These are phyloP conservation scores for Pollenia labialis DNA, from an alignment of 2,888 invertebrate genomes.

Conservation along the genomic window DNA sequence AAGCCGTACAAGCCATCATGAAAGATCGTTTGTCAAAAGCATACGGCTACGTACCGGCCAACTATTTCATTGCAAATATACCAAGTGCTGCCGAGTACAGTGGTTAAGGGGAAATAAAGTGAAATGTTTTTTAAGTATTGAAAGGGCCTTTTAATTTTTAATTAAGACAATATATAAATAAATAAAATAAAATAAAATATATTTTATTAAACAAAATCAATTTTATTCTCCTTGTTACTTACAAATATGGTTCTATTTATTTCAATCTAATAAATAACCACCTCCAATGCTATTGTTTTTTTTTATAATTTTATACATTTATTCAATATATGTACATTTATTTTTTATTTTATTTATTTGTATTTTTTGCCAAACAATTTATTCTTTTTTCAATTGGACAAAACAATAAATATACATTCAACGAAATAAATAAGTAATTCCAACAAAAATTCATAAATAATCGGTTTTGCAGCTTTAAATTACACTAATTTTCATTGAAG, in stretches of 20 bases:
- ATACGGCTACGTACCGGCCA: conserved; percentile 87
- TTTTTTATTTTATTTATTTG: not conserved
- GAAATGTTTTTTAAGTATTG: not conserved
- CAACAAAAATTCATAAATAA: conserved; percentile 33
- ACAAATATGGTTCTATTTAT: not conserved
- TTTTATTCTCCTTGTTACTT: not conserved
- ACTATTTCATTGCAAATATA: conserved; percentile 87
- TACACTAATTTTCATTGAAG: conserved; percentile 61
- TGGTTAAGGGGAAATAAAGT: not conserved
- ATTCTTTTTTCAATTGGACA: not conserved
- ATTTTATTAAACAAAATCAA: not conserved
- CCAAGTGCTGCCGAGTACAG: conserved; percentile 59
- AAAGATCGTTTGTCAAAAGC: conserved; percentile 86
- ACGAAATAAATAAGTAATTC: conserved; percentile 12
- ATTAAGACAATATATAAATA: not conserved
- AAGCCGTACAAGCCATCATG: conserved; percentile 88
- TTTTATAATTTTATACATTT: conserved; percentile 20
- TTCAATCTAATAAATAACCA: conserved; percentile 1
- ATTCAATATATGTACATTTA: conserved; percentile 11
- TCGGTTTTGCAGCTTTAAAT: conserved; percentile 34
- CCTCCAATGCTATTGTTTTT: not conserved
- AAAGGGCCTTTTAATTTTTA: not conserved
- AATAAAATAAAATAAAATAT: not conserved
- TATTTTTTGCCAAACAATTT: conserved; percentile 11
- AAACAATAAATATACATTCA: conserved; percentile 79